A percentile compares a stretch with the other conserved stretches of the same genome.
phyloP scores from a whole-genome alignment of 2,113 vertebrate species.

The Globicephala melas region DNA sequence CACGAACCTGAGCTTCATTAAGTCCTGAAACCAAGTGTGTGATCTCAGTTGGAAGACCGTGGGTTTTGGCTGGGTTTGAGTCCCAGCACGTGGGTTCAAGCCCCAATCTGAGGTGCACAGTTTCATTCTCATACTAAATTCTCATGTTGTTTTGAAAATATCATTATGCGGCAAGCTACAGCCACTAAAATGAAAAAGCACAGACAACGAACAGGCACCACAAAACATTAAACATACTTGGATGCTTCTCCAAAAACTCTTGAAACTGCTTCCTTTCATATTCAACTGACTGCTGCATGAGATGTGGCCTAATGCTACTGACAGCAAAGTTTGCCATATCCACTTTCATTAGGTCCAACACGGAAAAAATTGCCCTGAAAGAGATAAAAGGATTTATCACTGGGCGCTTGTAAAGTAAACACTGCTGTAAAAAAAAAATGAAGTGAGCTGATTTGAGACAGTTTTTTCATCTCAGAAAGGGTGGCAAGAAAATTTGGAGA shows the following conservation, averaged over 20 bases:
- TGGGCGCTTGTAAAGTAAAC: not conserved
- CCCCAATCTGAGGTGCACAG: no score
- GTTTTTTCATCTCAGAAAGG: not conserved
- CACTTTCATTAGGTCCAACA: constrained; percentile 96
- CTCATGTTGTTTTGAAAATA: constrained; percentile 7
- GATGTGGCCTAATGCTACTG: constrained; percentile 93
- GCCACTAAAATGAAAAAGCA: not conserved
- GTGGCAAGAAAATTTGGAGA: not conserved
- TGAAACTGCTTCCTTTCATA: constrained; percentile 99
- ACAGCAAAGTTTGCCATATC: constrained; percentile 98
- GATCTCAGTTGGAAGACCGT: no score
- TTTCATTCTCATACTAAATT: not conserved
- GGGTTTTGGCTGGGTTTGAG: no score
- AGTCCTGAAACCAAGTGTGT: no score
- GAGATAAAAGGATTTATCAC: constrained; percentile 57
- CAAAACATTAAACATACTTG: constrained; percentile 85
- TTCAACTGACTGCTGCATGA: constrained; percentile 96
- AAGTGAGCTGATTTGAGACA: not conserved
- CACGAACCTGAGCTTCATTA: no score
- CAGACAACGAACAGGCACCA: not conserved
- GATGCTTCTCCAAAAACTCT: constrained; percentile 94
- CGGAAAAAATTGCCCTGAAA: constrained; percentile 93
- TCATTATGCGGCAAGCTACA: not conserved
- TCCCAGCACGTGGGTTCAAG: no score
- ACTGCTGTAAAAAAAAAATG: not conserved